Evolutionary conservation across 2,797 vertebrate genomes (phyloP).

Genomic region (Naso thynnoides): DNA sequence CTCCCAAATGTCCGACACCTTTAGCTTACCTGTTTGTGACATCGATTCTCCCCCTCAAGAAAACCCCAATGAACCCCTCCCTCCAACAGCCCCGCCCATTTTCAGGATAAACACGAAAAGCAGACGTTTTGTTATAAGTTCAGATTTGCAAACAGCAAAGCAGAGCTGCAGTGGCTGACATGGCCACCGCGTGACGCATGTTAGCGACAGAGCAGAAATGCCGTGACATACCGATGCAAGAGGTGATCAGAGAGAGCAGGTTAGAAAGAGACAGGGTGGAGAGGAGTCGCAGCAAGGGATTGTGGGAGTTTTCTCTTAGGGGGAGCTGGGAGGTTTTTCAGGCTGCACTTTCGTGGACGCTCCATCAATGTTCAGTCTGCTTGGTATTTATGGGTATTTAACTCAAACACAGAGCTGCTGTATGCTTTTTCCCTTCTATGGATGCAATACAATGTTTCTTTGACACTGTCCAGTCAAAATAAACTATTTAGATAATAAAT

Average conservation of each 20-base stretch:
- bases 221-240: slow-evolving; percentile 75
- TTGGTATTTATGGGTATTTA: no score
- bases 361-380: slow-evolving; percentile 20
- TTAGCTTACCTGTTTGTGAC: slow-evolving; percentile 71
- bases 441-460: not conserved
- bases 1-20: slow-evolving; percentile 16
- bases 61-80: slow-evolving; percentile 21
- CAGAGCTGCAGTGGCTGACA: slow-evolving; percentile 71
- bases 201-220: slow-evolving; percentile 75
- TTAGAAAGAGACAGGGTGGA: slow-evolving; percentile 39
- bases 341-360: slow-evolving; percentile 11
- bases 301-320: slow-evolving; percentile 63
- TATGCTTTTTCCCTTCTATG: slow-evolving; percentile 6
- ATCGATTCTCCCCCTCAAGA: not conserved
- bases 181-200: slow-evolving; percentile 72
- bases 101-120: slow-evolving; percentile 87
- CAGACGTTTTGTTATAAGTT: slow-evolving; percentile 49
- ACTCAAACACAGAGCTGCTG: slow-evolving; percentile 19
- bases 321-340: not conserved
- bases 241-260: slow-evolving; percentile 69
- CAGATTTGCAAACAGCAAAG: slow-evolving; percentile 52
- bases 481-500: not conserved
- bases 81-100: slow-evolving; percentile 30
- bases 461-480: not conserved
- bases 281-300: slow-evolving; percentile 49